Conservation (phyloP, 1,140 invertebrate genomes). For the Trachelipus rathkii region DNA sequence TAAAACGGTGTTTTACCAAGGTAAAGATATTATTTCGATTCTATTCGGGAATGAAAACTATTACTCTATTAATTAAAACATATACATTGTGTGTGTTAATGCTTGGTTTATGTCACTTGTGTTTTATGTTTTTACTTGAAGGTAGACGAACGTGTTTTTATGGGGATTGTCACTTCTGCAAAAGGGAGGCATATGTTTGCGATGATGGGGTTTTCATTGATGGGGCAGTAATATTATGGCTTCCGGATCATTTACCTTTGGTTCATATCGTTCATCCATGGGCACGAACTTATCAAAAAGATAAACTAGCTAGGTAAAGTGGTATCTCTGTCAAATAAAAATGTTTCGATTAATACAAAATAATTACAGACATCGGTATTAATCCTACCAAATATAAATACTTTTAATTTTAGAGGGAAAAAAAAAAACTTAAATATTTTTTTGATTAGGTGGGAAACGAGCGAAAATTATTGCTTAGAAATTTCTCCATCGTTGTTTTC, state of each 20-base stretch:
- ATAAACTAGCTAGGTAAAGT: neutral
- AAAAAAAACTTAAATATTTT: too few species aligned
- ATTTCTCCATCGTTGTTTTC: neutral
- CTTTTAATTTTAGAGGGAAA: too few species aligned
- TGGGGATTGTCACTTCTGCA: slow-evolving; percentile 4
- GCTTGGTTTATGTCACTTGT: too few species aligned
- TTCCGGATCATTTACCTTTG: neutral
- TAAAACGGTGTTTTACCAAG: slow-evolving; percentile 19
- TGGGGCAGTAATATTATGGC: neutral
- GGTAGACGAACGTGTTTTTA: slow-evolving; percentile 5
- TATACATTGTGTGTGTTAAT: too few species aligned
- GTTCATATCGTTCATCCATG: neutral
- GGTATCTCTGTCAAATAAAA: neutral
- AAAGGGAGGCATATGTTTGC: neutral
- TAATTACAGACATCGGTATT: too few species aligned
- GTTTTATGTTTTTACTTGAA: neutral
- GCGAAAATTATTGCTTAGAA: neutral
- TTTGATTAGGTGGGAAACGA: neutral
- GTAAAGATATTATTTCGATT: neutral
- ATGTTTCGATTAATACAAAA: too few species aligned
- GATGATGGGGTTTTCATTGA: slow-evolving; percentile 7
- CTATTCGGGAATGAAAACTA: too few species aligned
- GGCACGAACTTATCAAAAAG: slow-evolving; percentile 14
- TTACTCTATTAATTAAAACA: too few species aligned
- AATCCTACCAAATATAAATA: too few species aligned